Conservation (phyloP, 2,888 invertebrate species). For the Polietes domitor region DNA sequence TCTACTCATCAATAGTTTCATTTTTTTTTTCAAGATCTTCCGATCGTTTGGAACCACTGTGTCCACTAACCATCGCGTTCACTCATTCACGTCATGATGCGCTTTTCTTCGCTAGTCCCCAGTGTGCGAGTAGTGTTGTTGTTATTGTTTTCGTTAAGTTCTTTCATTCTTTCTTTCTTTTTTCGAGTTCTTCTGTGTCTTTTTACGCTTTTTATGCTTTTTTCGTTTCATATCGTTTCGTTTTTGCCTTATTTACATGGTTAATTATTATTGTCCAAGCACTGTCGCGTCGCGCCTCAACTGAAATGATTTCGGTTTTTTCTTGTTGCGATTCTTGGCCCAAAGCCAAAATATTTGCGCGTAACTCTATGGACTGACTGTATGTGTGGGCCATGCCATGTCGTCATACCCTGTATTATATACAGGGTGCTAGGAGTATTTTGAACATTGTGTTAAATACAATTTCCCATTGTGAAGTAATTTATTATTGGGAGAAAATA, state of each 20-base stretch:
- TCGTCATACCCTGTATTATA: background rate
- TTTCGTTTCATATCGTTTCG: background rate
- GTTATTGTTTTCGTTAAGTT: no score
- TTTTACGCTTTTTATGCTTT: background rate
- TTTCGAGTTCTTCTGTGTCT: background rate
- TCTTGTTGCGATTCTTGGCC: conserved; percentile 52
- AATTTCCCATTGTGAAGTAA: no score
- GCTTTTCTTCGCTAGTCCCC: conserved; percentile 18
- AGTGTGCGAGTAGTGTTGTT: background rate
- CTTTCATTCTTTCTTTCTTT: no score
- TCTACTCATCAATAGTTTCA: no score
- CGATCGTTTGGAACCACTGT: no score
- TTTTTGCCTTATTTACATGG: conserved; percentile 72
- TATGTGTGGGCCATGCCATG: background rate
- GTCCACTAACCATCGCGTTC: no score
- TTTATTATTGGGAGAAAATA: no score
- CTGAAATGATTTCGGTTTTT: conserved; percentile 54
- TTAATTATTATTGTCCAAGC: conserved; percentile 77
- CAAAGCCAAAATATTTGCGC: conserved; percentile 56
- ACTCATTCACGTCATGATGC: conserved; percentile 27
- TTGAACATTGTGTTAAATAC: no score
- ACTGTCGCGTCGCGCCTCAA: conserved; percentile 67
- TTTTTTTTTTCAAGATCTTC: no score
- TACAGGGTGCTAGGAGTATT: no score
- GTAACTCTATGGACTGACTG: conserved; percentile 28